These are phyloP conservation scores for Actinernus sp. DNA, from an alignment of 92 coral and sea anemone species.

Conservation along the genomic window DNA sequence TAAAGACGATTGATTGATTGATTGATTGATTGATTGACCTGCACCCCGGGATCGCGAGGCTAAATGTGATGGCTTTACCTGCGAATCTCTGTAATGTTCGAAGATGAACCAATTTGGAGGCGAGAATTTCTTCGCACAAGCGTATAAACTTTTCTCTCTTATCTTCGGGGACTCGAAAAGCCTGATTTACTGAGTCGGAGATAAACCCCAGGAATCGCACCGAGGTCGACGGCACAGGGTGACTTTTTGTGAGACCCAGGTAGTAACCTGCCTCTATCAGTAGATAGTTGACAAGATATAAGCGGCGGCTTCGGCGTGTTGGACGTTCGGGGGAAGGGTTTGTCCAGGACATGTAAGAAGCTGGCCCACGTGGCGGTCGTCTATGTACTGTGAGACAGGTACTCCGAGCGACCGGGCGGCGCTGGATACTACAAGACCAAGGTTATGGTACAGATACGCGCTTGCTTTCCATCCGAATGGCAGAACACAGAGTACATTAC, in stretches of 20 bases:
- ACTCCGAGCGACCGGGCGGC: constrained; percentile 30
- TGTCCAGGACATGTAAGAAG: too few species aligned
- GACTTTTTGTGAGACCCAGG: constrained; percentile 3
- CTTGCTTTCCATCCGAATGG: constrained; percentile 60
- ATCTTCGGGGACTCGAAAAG: constrained; percentile 10
- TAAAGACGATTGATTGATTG: too few species aligned
- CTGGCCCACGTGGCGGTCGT: constrained; percentile 42
- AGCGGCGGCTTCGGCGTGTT: constrained; percentile 13
- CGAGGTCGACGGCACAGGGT: constrained; percentile 1
- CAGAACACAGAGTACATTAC: too few species aligned
- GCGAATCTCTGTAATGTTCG: constrained; percentile 23
- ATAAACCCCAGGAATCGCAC: constrained; percentile 33
- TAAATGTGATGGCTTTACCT: constrained; percentile 21
- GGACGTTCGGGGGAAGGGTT: not conserved
- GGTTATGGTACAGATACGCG: constrained; percentile 24
- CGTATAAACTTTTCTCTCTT: constrained; percentile 5
- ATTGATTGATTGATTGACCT: too few species aligned
- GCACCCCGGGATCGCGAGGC: constrained; percentile 13
- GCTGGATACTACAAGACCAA: constrained; percentile 8
- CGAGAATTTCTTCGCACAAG: too few species aligned
- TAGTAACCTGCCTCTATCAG: constrained; percentile 35
- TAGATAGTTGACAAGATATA: constrained; percentile 22
- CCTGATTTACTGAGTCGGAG: constrained; percentile 7
- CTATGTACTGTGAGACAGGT: constrained; percentile 35
- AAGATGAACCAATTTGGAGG: not conserved